phyloP scores from a whole-genome alignment of 2,113 vertebrate species.

The Pterophyllum scalare region DNA sequence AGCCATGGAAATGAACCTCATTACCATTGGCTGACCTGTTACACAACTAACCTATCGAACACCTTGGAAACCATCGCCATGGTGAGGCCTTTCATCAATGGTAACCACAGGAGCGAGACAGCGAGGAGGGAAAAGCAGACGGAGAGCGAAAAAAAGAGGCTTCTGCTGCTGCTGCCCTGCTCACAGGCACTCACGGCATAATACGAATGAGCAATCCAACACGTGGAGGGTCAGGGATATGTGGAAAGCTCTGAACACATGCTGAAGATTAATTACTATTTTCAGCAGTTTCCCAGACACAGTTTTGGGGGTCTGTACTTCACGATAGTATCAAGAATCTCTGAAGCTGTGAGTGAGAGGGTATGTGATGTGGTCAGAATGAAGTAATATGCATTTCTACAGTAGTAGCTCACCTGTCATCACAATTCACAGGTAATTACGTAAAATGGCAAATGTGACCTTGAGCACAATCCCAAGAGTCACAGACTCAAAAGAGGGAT shows the following conservation, averaged over 20 bases:
- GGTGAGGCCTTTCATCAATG: constrained; percentile 69
- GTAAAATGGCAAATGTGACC: neutral
- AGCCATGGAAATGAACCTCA: constrained; percentile 64
- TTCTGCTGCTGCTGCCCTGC: constrained; percentile 6
- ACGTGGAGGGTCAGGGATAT: accelerated
- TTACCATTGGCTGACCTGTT: constrained; percentile 65
- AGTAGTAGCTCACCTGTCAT: neutral
- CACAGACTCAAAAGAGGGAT: neutral
- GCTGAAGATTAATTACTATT: neutral
- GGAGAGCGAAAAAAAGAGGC: neutral
- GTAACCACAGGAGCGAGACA: constrained; percentile 60
- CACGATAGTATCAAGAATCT: neutral
- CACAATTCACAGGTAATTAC: neutral
- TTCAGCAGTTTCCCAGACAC: neutral
- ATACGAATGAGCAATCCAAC: neutral
- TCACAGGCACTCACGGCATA: constrained; percentile 5
- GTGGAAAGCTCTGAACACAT: accelerated
- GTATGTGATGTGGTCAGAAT: neutral
- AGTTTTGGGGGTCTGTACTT: neutral
- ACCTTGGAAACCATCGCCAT: constrained; percentile 76
- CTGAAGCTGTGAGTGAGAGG: neutral
- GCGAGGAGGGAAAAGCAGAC: neutral
- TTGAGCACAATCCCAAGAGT: neutral
- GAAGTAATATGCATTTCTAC: neutral
- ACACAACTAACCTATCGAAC: constrained; percentile 66